Evolutionary conservation across 2,113 vertebrate genomes (phyloP).

Genomic region (Leucoraja erinaceus): DNA sequence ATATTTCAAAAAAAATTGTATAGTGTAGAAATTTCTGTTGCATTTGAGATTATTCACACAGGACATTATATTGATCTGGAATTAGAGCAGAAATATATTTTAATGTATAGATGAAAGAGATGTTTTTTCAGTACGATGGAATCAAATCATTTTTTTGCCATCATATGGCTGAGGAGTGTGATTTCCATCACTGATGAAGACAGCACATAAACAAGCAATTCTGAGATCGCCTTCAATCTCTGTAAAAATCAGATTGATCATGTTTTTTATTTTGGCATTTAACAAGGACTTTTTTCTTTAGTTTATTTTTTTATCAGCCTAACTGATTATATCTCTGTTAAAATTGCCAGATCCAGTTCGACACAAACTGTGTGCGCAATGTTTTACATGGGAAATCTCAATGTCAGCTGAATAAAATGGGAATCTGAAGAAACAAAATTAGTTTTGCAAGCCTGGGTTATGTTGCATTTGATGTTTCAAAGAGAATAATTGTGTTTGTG

Average conservation of each 20-base stretch:
- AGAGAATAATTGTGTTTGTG: conserved; percentile 15
- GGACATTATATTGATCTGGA: not conserved
- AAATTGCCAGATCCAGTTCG: not conserved
- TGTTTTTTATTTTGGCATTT: not conserved
- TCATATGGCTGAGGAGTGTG: not conserved
- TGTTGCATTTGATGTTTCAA: not conserved
- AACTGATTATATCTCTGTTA: not conserved
- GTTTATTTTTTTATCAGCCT: not conserved
- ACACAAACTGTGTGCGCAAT: not conserved
- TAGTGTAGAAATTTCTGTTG: not conserved
- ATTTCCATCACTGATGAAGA: not conserved
- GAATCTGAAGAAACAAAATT: conserved; percentile 1
- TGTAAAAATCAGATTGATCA: not conserved
- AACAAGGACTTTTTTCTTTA: not conserved
- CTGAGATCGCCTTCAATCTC: not conserved
- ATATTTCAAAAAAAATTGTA: not conserved
- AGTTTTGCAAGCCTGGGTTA: not conserved
- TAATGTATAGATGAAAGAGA: not conserved
- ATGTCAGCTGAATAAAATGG: not conserved
- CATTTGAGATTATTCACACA: not conserved
- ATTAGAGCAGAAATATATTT: not conserved
- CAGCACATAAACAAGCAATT: not conserved
- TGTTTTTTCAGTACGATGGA: not conserved
- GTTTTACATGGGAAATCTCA: not conserved
- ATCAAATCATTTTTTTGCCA: not conserved